Base-by-base conservation (phyloP, 2,888 invertebrate genomes). In the Phlogophora meticulosa region DNA sequence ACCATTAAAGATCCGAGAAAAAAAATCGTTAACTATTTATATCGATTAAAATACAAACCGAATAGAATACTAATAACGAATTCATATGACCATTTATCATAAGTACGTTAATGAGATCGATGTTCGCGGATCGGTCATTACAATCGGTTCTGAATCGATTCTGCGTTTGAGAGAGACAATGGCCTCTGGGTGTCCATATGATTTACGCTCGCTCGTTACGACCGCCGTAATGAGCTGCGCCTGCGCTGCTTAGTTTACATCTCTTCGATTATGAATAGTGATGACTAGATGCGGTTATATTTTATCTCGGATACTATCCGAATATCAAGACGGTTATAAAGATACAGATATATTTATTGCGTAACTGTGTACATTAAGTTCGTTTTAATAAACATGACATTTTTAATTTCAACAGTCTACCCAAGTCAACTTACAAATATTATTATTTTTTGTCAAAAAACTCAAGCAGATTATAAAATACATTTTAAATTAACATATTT, bases 131-230 rank as follows among this genome's bases (percentile, higher is more conserved):
- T 92, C 91, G 91, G 90, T 87, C 91, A 92, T 90, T 88, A 85
- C 84, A 87, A 85, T 85, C 85, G 89, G 84, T 86, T 84, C 87
- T 83, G 88, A 90, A 83, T 82, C 83, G 83, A 86, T 87, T 84
- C 85, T 83, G 82, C 79, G 82, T 85, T 80, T 82, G 81, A 81
- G 73, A 82, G 83, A 92, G 91, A 93, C 93, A 93, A 93, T 93
- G 91, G 91, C 91, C 93, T 87, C 86, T 86, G 91, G 91, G 93
- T 91, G 93, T 90, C 88, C 88, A 90, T 85, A 90, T 93, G 94
- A 94, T 93, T 94, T 94, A 93, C 93, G 90, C 86, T 85, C 87
- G 88, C 90, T 93, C 92, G 93, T 94, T 93, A 93, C 89, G 91
- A 88, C 86, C 81, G 85, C 88, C 86, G 89, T 94, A 94, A 93